Evolutionary conservation across 2,888 invertebrate species (phyloP).

Genomic region (Agrochola macilenta): DNA sequence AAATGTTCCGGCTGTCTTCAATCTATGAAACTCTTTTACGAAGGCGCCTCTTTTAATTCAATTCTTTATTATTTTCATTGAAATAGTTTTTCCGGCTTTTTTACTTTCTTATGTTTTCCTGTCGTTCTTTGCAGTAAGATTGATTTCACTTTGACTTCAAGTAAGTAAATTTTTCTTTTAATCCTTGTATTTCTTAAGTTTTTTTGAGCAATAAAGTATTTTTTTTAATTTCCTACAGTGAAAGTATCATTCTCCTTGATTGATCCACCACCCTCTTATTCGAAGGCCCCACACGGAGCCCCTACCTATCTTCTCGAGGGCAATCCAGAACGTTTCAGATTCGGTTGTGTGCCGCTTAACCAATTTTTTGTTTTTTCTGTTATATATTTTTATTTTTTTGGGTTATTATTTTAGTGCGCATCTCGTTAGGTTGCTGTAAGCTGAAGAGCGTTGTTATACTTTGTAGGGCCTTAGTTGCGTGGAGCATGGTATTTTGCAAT

Average conservation of each 20-base stretch:
- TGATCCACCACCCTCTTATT: constrained; percentile 57
- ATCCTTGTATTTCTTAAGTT: background rate
- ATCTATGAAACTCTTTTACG: background rate
- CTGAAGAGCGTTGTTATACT: constrained; percentile 74
- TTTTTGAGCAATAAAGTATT: background rate
- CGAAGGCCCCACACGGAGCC: constrained; percentile 73
- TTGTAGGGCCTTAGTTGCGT: constrained; percentile 71
- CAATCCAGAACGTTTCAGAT: constrained; percentile 87
- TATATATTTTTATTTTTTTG: constrained; percentile 73
- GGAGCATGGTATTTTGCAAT: constrained; percentile 63
- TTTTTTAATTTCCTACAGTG: too few relatives aligned
- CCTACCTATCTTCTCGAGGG: constrained; percentile 85
- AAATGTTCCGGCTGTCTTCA: background rate
- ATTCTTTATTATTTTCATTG: background rate
- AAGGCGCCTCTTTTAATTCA: background rate
- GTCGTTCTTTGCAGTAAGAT: background rate
- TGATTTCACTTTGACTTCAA: background rate
- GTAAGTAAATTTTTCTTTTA: background rate
- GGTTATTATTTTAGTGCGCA: constrained; percentile 83
- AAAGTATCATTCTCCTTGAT: background rate
- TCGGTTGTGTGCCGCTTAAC: constrained; percentile 86
- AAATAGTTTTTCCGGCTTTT: background rate
- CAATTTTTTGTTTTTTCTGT: constrained; percentile 78
- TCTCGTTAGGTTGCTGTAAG: constrained; percentile 76
- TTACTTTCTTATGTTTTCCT: too few relatives aligned